Base-by-base conservation (phyloP, 1,140 invertebrate species). In the Tetramorium alpestre region DNA sequence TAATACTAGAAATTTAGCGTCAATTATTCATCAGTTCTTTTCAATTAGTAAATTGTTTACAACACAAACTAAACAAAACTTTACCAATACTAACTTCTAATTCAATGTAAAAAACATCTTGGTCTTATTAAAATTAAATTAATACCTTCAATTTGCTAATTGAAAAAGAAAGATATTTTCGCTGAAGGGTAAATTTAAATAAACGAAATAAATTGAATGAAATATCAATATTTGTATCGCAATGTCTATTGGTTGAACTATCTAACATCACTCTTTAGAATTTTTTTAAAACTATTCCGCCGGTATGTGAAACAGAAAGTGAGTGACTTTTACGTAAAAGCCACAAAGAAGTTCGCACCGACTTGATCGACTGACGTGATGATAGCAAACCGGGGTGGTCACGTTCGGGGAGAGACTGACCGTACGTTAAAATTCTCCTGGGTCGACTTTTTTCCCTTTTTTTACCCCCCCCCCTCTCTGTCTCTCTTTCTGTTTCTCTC, bases 341-440 rank as follows among this genome's bases (percentile, higher is more conserved):
- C 86, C 89, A 69, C 84, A 73, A 90, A 91, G 88, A 92, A 92
- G 92, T 92, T 91, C 47, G 73, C 73, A 38, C 56, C 62, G 60
- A 70, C 76, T 87, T 87, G 89, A 87, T 90, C 85, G 89, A 89
- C 81, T 89, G 54, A 78, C 33, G 28, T 73, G 60, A 85, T 28
- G 73, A 58, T 72, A 72, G 72, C 13, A 33, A 75, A 88, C 62
- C 41, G 58, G 60, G 69, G 47, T 80, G 54, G 62, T 47, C 72
- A 80, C 73, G 60, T 72, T 60, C 56, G 25, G 22, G 54, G 47
- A 85, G 84, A 86, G 85, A 88, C 91, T 93, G 93, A 94, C 92
- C 93, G 89, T 94, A 92, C 90, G 92, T 93, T 94, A 92, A 92
- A 93, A 93, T 89, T 93, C 90, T 86, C 92, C 67, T 25, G 92